Evolutionary conservation across 2,888 invertebrate genomes (phyloP), one percentile per base, ranked within the genome.

Genomic region (Eucriotettix oculatus): DNA sequence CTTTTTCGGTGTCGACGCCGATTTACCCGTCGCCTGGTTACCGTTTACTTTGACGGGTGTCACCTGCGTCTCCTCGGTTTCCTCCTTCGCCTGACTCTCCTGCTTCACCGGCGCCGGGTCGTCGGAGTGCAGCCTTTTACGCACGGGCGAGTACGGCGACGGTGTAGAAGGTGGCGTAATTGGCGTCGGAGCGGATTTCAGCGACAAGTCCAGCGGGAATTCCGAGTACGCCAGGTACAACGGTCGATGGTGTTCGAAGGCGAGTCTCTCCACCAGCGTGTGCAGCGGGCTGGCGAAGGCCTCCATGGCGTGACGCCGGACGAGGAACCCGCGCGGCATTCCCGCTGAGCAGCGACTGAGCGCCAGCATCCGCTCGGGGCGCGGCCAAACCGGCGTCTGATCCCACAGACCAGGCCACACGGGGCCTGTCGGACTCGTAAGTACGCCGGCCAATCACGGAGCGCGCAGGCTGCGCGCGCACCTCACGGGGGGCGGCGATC

Each of bases 121-220:
- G 16, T 56, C 54, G 16, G 54, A 57, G 58, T 58, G 55, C 17
- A 57, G 58, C 10, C 62, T 74, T 61, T 71, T 69, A 67, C 78
- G 75, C 61, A 76, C 69, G 69, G 83, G 83, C 62, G 79, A 79
- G 0, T 76, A 72, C 9, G 87, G 87, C 42, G 87, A 86, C 1
- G 87, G 86, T 0, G 86, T 85, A 64, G 84, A 83, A 10, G 88
- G 87, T 12, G 87, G 87, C 1, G 88, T 88, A 68, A 87, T 86
- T 1, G 86, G 86, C 11, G 80, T 77, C 11, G 80, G 77, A 11
- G 69, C 62, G 9, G 74, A 67, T 70, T 90, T 90, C 40, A 89
- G 73, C 29, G 88, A 87, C 62, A 90, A 74, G 71, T 90, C 90
- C 66, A 90, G 74, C 10, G 89, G 89, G 16, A 64, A 75, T 71